Percentiles rank a stretch among this genome's conserved stretches.
Evolutionary conservation across 2,797 vertebrate genomes (phyloP).

Genomic region (Lacerta bilineata): DNA sequence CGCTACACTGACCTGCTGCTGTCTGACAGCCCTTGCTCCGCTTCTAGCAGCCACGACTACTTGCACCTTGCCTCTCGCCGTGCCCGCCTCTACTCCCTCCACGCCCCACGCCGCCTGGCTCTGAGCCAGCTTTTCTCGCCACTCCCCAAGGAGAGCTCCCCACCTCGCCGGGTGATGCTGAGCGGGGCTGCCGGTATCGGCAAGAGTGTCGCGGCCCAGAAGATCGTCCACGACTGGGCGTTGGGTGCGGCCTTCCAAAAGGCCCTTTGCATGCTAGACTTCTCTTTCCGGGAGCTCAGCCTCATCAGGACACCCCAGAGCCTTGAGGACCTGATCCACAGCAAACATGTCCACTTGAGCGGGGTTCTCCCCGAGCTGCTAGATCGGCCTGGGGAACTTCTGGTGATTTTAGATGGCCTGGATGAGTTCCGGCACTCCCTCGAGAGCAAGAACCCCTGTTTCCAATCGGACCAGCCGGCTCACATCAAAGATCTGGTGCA

Average conservation of each 20-base stretch:
- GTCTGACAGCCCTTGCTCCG: conserved; percentile 69
- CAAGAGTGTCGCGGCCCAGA: conserved; percentile 78
- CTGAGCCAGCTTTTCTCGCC: conserved; percentile 65
- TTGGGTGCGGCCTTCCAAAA: conserved; percentile 77
- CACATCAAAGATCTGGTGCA: conserved; percentile 74
- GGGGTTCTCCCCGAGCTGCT: conserved; percentile 66
- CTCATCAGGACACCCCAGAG: conserved; percentile 66
- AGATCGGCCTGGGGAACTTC: conserved; percentile 57
- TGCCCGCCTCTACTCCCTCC: conserved; percentile 78
- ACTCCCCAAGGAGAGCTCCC: conserved; percentile 25
- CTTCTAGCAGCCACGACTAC: conserved; percentile 76
- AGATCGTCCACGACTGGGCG: conserved; percentile 79
- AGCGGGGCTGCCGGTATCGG: conserved; percentile 81
- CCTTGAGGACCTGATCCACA: conserved; percentile 72
- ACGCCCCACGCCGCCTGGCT: conserved; percentile 73
- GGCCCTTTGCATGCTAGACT: conserved; percentile 75
- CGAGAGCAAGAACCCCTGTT: conserved; percentile 49
- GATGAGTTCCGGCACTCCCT: conserved; percentile 78
- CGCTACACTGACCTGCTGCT: conserved; percentile 81
- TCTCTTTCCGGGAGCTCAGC: conserved; percentile 79
- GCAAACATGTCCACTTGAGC: conserved; percentile 71
- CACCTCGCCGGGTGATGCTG: conserved; percentile 77
- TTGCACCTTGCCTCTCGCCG: conserved; percentile 76
- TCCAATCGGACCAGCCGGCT: conserved; percentile 50
- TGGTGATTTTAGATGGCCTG: conserved; percentile 80